Evolutionary conservation across 2,113 vertebrate genomes (phyloP).

Genomic region (Chrysochloris asiatica): DNA sequence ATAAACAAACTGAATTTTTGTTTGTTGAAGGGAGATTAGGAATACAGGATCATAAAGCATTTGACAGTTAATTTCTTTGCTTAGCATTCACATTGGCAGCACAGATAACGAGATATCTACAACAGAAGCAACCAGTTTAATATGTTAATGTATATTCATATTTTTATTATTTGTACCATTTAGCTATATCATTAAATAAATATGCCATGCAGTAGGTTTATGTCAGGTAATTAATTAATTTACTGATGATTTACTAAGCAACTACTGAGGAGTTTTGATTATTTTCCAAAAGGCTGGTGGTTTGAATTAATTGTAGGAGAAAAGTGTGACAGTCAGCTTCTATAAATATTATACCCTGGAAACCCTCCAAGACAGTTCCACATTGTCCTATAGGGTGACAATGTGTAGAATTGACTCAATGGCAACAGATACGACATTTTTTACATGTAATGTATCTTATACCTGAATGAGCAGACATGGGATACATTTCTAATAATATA

Average conservation of each 20-base stretch:
- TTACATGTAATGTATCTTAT: not conserved
- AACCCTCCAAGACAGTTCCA: not conserved
- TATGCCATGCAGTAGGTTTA: not conserved
- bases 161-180: not conserved
- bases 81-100: not conserved
- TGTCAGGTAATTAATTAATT: not conserved
- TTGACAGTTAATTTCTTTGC: conserved; percentile 30
- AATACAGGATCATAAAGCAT: not conserved
- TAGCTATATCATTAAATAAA: not conserved
- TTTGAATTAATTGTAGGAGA: not conserved
- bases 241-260: not conserved
- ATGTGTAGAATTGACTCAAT: not conserved
- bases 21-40: not conserved
- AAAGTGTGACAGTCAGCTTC: not conserved
- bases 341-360: not conserved
- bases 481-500: not conserved
- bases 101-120: not conserved
- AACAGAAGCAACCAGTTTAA: not conserved
- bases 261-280: not conserved
- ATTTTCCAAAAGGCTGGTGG: not conserved
- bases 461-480: not conserved
- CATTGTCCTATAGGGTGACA: not conserved
- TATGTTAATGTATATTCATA: not conserved
- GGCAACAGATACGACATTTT: not conserved
- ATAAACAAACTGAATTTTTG: not conserved